These are phyloP conservation scores for Serrognathus titanus DNA, from an alignment of 2,888 invertebrate genomes.

Conservation along the genomic window DNA sequence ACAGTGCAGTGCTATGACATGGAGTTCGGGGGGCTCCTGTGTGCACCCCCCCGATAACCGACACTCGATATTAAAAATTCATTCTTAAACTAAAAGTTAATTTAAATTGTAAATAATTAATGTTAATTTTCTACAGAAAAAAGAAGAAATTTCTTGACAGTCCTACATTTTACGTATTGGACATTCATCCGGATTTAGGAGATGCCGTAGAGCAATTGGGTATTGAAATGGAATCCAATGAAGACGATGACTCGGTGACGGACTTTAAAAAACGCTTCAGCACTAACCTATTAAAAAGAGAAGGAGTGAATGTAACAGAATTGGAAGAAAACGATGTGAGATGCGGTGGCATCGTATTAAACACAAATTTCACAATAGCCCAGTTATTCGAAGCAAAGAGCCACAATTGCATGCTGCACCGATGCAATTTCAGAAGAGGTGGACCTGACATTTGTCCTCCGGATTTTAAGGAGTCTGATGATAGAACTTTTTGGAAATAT, in stretches of 20 bases:
- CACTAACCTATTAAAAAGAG: constrained; percentile 59
- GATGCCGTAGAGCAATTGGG: constrained; percentile 74
- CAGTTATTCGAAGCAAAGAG: constrained; percentile 59
- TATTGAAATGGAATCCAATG: constrained; percentile 70
- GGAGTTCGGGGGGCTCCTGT: too few species aligned
- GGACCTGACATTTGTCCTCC: constrained; percentile 77
- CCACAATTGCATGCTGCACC: constrained; percentile 72
- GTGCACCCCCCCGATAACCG: too few species aligned
- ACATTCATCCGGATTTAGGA: constrained; percentile 72
- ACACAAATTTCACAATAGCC: constrained; percentile 64
- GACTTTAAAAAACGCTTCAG: constrained; percentile 71
- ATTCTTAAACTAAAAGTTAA: too few species aligned
- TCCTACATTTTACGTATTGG: constrained; percentile 40
- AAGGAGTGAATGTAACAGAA: constrained; percentile 70
- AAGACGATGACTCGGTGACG: constrained; percentile 70
- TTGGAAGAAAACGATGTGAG: constrained; percentile 70
- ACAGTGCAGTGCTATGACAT: too few species aligned
- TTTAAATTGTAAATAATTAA: not conserved
- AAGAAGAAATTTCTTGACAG: constrained; percentile 20
- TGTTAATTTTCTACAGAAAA: not conserved
- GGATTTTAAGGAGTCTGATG: constrained; percentile 74
- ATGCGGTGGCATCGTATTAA: constrained; percentile 69
- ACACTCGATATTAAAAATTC: too few species aligned
- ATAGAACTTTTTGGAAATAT: constrained; percentile 78
- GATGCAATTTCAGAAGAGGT: constrained; percentile 70